These are phyloP conservation scores for Aphaenogaster floridana DNA, from an alignment of 1,140 invertebrate genomes.

Conservation along the genomic window DNA sequence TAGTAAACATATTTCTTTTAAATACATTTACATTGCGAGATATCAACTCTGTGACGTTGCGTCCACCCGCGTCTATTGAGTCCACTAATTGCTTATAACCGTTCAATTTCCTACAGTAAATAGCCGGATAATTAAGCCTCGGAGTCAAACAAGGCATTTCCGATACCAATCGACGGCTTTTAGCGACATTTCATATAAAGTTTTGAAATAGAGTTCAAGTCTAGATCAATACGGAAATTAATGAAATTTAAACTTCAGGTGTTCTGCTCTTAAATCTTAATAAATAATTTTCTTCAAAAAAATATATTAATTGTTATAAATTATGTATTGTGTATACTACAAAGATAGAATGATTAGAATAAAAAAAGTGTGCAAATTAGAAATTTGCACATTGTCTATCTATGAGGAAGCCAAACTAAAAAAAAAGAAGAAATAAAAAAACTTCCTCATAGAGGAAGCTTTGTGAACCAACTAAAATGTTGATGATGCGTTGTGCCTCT, in stretches of 20 bases:
- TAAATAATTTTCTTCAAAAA: neutral
- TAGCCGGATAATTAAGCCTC: conserved; percentile 33
- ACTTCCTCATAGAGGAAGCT: too few species aligned
- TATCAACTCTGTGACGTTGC: conserved; percentile 12
- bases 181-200: neutral
- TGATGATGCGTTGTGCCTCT: too few species aligned
- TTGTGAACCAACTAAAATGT: too few species aligned
- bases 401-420: too few species aligned
- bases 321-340: neutral
- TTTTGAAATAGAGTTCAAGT: neutral
- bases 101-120: conserved; percentile 47
- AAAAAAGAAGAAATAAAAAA: too few species aligned
- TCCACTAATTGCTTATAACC: conserved; percentile 25
- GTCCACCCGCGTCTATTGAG: neutral
- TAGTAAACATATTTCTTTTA: neutral
- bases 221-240: neutral
- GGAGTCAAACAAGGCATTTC: neutral
- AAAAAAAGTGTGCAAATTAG: neutral
- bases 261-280: neutral
- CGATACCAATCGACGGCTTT: neutral
- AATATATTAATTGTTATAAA: neutral
- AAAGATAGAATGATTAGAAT: neutral
- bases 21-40: conserved; percentile 16
- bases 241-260: neutral
- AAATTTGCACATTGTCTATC: too few species aligned